Conservation (phyloP, 1,140 invertebrate genomes). For the Brachionus angularis region DNA sequence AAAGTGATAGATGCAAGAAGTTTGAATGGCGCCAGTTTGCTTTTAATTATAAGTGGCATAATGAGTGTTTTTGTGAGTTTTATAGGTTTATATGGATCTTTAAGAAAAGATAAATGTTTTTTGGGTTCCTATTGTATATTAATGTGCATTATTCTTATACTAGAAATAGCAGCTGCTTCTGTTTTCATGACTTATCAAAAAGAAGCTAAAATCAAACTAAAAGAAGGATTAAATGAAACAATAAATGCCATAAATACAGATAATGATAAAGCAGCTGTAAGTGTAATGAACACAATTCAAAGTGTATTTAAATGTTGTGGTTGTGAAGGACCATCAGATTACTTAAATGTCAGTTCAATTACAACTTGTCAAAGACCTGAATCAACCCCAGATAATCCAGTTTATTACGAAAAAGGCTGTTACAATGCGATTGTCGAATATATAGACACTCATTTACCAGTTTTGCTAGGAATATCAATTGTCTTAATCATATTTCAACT, state of each 20-base stretch:
- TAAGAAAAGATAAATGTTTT: slow-evolving; percentile 22
- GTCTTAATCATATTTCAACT: slow-evolving; percentile 37
- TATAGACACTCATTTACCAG: slow-evolving; percentile 39
- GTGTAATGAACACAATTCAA: slow-evolving; percentile 41
- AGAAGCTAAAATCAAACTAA: slow-evolving; percentile 10
- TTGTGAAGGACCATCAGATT: slow-evolving; percentile 21
- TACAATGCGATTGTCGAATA: background rate
- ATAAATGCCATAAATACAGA: slow-evolving; percentile 18
- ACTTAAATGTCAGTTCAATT: background rate
- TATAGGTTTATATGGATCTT: slow-evolving; percentile 30
- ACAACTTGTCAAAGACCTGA: slow-evolving; percentile 12
- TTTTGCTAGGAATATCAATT: slow-evolving; percentile 30
- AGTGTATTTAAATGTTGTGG: slow-evolving; percentile 40
- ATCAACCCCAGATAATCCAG: background rate
- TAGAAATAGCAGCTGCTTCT: slow-evolving; percentile 24
- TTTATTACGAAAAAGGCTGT: slow-evolving; percentile 18
- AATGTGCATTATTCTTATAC: slow-evolving; percentile 23
- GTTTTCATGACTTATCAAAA: slow-evolving; percentile 31
- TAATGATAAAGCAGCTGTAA: slow-evolving; percentile 7
- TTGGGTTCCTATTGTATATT: slow-evolving; percentile 20
- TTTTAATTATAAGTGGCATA: slow-evolving; percentile 25
- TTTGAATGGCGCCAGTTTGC: slow-evolving; percentile 29
- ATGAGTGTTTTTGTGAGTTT: slow-evolving; percentile 36
- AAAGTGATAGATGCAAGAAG: slow-evolving; percentile 28
- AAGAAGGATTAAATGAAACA: slow-evolving; percentile 1